phyloP scores from a whole-genome alignment of 2,797 vertebrate species.

The Gadopsis bispinosus region DNA sequence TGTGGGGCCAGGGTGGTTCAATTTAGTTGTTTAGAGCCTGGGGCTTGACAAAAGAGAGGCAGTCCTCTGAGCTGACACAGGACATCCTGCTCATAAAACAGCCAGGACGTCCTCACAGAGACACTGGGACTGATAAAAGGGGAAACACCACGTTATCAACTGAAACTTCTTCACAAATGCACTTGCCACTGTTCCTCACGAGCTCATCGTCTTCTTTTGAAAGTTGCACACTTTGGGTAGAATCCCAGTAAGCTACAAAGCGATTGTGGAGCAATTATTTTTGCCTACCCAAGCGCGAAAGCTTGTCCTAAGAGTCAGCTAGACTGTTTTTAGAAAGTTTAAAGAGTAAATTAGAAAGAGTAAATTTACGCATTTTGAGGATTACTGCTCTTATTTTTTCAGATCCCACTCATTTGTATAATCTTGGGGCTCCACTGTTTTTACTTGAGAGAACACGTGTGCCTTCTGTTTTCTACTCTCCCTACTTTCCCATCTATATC shows the following conservation, averaged over 20 bases:
- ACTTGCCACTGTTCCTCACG: constrained; percentile 14
- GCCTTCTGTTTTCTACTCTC: background rate
- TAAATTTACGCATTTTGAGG: constrained; percentile 37
- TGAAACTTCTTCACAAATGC: constrained; percentile 45
- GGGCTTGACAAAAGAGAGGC: constrained; percentile 70
- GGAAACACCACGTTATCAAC: constrained; percentile 53
- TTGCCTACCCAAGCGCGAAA: constrained; percentile 45
- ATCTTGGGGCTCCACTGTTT: constrained; percentile 27
- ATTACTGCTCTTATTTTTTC: constrained; percentile 42
- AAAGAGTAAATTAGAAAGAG: too few relatives aligned
- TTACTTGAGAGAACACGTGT: background rate
- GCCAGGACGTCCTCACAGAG: constrained; percentile 69
- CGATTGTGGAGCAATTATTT: constrained; percentile 53
- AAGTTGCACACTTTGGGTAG: constrained; percentile 28
- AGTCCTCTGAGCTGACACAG: constrained; percentile 67
- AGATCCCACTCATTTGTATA: constrained; percentile 44
- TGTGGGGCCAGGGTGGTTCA: constrained; percentile 49
- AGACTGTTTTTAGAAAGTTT: constrained; percentile 35
- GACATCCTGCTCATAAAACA: constrained; percentile 81
- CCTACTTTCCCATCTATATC: background rate
- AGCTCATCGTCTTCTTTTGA: constrained; percentile 40
- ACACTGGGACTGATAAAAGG: constrained; percentile 67
- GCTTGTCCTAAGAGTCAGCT: constrained; percentile 15
- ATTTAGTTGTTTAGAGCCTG: constrained; percentile 65
- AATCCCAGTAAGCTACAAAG: constrained; percentile 28